A percentile compares a stretch with the other conserved stretches of the same genome.
Evolutionary conservation across 1,140 invertebrate species (phyloP).

Genomic region (Drosophila triauraria): DNA sequence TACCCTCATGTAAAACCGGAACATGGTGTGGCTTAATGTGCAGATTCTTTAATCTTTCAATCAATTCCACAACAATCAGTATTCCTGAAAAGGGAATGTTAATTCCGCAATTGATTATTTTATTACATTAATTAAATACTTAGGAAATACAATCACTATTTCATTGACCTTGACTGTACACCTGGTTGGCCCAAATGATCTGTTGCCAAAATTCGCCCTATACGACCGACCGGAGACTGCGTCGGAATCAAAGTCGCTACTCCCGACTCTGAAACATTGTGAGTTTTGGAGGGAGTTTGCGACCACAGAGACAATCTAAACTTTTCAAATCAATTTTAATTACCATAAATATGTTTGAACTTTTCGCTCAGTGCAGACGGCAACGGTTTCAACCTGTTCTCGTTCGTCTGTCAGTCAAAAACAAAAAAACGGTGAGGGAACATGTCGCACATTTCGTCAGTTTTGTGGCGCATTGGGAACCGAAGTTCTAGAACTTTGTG

Average conservation of each 20-base stretch:
- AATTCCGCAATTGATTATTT: too few species aligned
- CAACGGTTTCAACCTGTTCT: conserved; percentile 27
- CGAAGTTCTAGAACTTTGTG: conserved; percentile 35
- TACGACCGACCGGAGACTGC: conserved; percentile 29
- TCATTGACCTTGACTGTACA: background rate
- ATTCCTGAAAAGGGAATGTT: background rate
- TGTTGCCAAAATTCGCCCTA: conserved; percentile 19
- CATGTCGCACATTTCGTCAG: conserved; percentile 55
- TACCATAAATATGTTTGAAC: conserved; percentile 81
- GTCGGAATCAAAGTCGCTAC: conserved; percentile 20
- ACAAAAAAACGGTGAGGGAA: conserved; percentile 17
- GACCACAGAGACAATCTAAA: conserved; percentile 78
- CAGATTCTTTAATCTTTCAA: too few species aligned
- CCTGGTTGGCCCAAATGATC: conserved; percentile 7
- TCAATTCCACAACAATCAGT: too few species aligned
- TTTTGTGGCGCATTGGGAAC: conserved; percentile 30
- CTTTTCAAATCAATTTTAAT: conserved; percentile 85
- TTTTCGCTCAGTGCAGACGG: conserved; percentile 51
- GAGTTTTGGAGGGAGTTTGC: conserved; percentile 44
- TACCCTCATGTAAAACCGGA: background rate
- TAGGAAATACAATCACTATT: background rate
- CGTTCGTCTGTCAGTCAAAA: conserved; percentile 17
- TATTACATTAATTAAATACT: too few species aligned
- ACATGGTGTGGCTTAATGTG: too few species aligned
- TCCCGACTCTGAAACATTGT: conserved; percentile 62